phyloP scores from a whole-genome alignment of 2,888 invertebrate species.

The Synergus laeviventris region DNA sequence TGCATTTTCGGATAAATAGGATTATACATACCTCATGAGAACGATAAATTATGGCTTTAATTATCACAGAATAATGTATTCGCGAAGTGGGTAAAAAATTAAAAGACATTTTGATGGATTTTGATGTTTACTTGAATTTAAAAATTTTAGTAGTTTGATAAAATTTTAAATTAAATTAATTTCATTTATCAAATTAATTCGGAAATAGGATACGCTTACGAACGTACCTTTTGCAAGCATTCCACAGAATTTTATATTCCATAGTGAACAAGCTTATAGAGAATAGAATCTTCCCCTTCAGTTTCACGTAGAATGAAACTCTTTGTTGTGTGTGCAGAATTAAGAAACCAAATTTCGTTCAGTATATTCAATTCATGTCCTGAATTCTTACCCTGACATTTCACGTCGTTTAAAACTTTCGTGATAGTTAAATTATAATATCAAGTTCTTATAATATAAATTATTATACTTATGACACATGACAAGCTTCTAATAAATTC shows the following conservation, averaged over 20 bases:
- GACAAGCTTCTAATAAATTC: background rate
- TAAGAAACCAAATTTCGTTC: constrained; percentile 22
- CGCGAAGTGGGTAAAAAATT: background rate
- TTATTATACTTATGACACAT: background rate
- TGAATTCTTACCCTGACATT: background rate
- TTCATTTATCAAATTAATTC: background rate
- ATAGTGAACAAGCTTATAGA: background rate
- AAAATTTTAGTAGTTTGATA: no score
- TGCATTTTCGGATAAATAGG: background rate
- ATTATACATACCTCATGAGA: background rate
- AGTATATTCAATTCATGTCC: constrained; percentile 25
- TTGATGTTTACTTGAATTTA: no score
- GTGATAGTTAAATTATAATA: background rate
- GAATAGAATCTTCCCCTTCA: constrained; percentile 11
- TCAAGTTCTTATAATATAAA: background rate
- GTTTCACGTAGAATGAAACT: constrained; percentile 14
- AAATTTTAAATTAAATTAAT: background rate
- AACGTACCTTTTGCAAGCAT: background rate
- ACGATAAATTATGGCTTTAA: background rate
- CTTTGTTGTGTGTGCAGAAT: constrained; percentile 31
- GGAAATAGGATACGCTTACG: background rate
- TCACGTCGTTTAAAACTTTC: background rate
- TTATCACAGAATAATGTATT: background rate
- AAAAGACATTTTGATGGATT: background rate
- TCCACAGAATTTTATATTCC: constrained; percentile 13